Evolutionary conservation across 1,140 invertebrate species (phyloP).

Genomic region (Zaprionus nigranus): DNA sequence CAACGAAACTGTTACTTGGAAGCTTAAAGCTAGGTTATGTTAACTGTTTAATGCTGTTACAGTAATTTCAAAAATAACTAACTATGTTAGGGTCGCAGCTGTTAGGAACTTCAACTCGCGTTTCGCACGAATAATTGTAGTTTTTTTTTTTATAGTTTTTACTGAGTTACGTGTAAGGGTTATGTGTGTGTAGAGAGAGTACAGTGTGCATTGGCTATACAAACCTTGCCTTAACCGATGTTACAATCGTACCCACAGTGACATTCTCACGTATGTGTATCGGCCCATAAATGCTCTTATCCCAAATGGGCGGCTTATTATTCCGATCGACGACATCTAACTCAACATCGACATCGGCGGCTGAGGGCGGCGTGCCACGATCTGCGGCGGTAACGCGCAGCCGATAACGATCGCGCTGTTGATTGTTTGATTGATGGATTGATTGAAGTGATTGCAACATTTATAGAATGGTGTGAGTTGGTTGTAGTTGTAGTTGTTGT

Average conservation of each 20-base stretch:
- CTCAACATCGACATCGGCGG: constrained; percentile 97
- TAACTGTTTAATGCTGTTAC: constrained; percentile 57
- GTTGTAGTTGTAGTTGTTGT: constrained; percentile 41
- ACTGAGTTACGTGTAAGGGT: constrained; percentile 22
- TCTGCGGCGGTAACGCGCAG: constrained; percentile 97
- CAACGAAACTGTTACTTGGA: constrained; percentile 35
- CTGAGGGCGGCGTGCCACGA: constrained; percentile 93
- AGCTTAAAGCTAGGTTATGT: constrained; percentile 56
- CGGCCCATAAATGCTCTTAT: constrained; percentile 96
- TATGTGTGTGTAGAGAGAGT: constrained; percentile 44
- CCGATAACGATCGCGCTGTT: constrained; percentile 97
- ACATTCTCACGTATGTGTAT: constrained; percentile 99
- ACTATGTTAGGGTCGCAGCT: constrained; percentile 59
- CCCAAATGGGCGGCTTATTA: constrained; percentile 98
- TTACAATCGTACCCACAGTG: constrained; percentile 98
- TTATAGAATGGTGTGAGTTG: constrained; percentile 12
- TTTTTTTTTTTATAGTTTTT: constrained; percentile 8
- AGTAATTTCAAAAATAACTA: constrained; percentile 41
- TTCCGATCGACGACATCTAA: constrained; percentile 99
- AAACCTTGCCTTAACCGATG: constrained; percentile 98
- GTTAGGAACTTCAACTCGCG: constrained; percentile 76
- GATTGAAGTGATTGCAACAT: constrained; percentile 36
- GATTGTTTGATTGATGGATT: constrained; percentile 59
- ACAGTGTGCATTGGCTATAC: constrained; percentile 86
- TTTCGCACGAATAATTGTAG: neutral